These are phyloP conservation scores for Endotricha flammealis DNA, from an alignment of 2,888 invertebrate species.

Conservation along the genomic window DNA sequence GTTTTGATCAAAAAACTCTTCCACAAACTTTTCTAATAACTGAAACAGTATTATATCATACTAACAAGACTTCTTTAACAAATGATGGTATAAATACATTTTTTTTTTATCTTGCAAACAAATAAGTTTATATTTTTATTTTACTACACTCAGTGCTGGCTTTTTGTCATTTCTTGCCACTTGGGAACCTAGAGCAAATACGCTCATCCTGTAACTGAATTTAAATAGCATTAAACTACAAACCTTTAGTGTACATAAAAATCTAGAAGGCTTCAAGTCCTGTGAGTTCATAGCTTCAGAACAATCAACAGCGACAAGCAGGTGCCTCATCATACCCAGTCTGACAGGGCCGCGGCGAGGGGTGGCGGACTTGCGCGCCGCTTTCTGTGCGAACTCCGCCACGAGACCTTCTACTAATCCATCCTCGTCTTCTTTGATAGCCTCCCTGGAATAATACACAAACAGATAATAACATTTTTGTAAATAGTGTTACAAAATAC, in stretches of 20 bases:
- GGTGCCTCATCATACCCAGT: constrained; percentile 98
- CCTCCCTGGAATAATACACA: constrained; percentile 83
- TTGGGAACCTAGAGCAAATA: too few species aligned
- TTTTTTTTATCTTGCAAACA: too few species aligned
- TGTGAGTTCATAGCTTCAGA: constrained; percentile 97
- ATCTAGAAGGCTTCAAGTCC: constrained; percentile 95
- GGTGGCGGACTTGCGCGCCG: constrained; percentile 87
- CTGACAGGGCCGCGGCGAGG: constrained; percentile 87
- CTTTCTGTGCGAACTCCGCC: constrained; percentile 93
- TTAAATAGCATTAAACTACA: not conserved
- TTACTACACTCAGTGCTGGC: too few species aligned
- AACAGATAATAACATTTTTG: constrained; percentile 8
- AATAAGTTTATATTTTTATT: too few species aligned
- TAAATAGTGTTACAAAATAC: too few species aligned
- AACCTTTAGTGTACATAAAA: constrained; percentile 92
- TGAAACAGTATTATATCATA: constrained; percentile 69
- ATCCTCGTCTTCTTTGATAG: constrained; percentile 96
- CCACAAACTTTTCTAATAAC: constrained; percentile 94
- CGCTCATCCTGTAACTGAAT: too few species aligned
- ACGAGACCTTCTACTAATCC: constrained; percentile 94
- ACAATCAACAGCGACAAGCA: constrained; percentile 94
- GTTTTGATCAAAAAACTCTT: constrained; percentile 99
- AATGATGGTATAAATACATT: not conserved
- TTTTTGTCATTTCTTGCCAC: too few species aligned
- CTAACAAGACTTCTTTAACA: constrained; percentile 1